Evolutionary conservation across 2,888 invertebrate genomes (phyloP), one percentile per base, ranked within the genome.

Genomic region (Aphodius sticticus): DNA sequence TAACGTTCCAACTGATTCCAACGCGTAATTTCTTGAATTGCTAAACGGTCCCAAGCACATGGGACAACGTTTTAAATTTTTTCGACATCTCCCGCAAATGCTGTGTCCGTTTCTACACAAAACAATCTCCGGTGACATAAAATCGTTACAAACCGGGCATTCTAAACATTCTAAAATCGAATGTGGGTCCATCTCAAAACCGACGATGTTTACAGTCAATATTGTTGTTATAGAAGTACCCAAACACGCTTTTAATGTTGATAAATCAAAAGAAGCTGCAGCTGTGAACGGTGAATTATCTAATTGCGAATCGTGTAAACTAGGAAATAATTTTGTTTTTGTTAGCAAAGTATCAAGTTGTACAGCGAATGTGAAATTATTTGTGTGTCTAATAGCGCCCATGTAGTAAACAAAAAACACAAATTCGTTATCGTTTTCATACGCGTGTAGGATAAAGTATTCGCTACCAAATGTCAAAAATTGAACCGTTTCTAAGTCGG

Each of bases 121-220:
- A 36, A 70, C 74, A 16, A 79, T 77, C 12, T 79, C 77, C 9
- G 69, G 74, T 72, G 69, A 72, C 79, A 79, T 79, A 16, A 72
- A 79, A 74, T 79, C 77, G 12, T 69, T 79, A 53, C 79, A 79
- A 69, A 79, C 76, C 35, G 79, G 79, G 7, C 79, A 79, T 38
- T 79, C 79, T 15, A 79, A 71, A 35, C 76, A 77, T 69, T 69
- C 69, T 69, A 79, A 74, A 14, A 79, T 69, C 16, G 76, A 71
- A 9, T 79, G 74, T 12, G 36, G 76, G 14, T 71, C 77, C 16
- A 77, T 74, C 69, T 74, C 72, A n/a, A 77, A 69, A 38, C 69
- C 74, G 53, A 77, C 77, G 15, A 69, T 72, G 69, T 79, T 77
- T 36, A 79, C 37, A 6, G 79, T 79, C 36, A 79, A 69, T 3